Conservation (phyloP, 2,113 vertebrate species). For the Dolichallabes microphthalmus region DNA sequence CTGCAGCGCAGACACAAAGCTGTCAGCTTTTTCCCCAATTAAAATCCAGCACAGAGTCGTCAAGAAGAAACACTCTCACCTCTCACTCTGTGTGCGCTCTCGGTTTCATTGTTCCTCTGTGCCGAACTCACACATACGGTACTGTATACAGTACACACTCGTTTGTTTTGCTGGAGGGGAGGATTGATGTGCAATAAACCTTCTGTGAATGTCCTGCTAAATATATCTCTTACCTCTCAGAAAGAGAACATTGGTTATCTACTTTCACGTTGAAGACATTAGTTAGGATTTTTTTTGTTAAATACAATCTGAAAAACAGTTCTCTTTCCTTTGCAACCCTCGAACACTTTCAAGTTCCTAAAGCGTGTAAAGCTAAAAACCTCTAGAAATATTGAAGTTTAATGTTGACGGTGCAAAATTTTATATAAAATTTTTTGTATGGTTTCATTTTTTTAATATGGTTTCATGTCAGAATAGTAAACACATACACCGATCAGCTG, state of each 20-base stretch:
- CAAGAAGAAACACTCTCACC: slow-evolving; percentile 25
- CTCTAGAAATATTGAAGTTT: not conserved
- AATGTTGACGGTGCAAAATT: not conserved
- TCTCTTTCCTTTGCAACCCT: not conserved
- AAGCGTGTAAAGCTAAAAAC: not conserved
- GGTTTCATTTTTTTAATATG: no score
- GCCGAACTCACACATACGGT: not conserved
- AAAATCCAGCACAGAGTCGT: slow-evolving; percentile 24
- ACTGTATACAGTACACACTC: not conserved
- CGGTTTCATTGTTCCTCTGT: not conserved
- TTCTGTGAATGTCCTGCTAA: slow-evolving; percentile 25
- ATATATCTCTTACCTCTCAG: slow-evolving; percentile 17
- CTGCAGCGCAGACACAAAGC: slow-evolving; percentile 12
- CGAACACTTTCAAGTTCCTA: not conserved
- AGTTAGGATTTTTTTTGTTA: not conserved
- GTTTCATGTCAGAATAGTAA: no score
- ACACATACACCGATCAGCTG: not conserved
- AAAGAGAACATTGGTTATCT: not conserved
- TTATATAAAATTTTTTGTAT: not conserved
- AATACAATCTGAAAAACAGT: no score
- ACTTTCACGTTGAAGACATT: not conserved
- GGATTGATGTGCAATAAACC: slow-evolving; percentile 24
- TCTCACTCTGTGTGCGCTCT: not conserved
- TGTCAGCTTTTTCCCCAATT: slow-evolving; percentile 36
- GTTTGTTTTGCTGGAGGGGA: not conserved